phyloP scores from a whole-genome alignment of 2,113 vertebrate genomes.

The Melanerpes formicivorus region DNA sequence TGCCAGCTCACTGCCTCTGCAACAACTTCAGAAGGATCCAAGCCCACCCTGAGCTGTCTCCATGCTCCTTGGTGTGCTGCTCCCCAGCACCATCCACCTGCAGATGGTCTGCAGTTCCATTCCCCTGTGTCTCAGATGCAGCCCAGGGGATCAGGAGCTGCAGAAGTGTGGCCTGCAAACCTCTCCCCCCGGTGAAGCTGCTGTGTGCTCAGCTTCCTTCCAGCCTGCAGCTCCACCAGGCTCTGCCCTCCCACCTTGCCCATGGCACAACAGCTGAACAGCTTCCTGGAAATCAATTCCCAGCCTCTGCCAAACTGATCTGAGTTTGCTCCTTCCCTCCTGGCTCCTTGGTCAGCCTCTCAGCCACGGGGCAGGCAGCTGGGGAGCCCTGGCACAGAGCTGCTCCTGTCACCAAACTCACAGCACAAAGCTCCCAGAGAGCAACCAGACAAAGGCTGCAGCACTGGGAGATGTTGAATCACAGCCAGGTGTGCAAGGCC shows the following conservation, averaged over 20 bases:
- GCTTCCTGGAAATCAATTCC: neutral
- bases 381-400: neutral
- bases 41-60: neutral
- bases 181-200: neutral
- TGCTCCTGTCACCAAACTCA: neutral
- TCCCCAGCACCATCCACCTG: neutral
- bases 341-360: neutral
- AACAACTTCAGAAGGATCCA: rapidly evolving
- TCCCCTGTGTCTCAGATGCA: too few relatives aligned
- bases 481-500: neutral
- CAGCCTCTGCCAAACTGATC: neutral
- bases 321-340: neutral
- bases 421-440: neutral
- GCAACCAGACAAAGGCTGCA: neutral
- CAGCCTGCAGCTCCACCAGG: neutral
- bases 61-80: neutral
- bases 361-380: neutral
- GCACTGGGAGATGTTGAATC: neutral
- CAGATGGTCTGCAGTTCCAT: neutral
- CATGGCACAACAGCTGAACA: neutral
- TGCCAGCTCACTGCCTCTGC: neutral
- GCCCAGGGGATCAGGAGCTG: neutral
- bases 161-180: neutral
- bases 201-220: neutral
- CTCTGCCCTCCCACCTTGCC: neutral